Base-by-base conservation (phyloP, 2,797 vertebrate species). In the Acanthis flammea region DNA sequence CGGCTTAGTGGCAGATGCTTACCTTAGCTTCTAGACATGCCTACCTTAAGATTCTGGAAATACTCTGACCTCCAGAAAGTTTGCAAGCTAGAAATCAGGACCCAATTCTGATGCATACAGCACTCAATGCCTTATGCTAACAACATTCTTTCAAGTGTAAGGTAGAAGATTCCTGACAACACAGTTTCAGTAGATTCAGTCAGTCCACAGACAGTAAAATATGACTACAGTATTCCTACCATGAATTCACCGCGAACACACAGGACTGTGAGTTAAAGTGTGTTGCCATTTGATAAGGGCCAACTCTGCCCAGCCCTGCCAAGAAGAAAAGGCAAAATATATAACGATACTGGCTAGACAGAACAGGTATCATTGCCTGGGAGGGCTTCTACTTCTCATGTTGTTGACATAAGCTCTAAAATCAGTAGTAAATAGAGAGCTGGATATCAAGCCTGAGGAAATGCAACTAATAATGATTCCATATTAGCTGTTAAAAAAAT, bases 371-470 rank as follows among this genome's bases (percentile, higher is more conserved):
- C 86, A 24, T n/a, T 79, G 53, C 60, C 60, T 89, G 19, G 13
- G 10, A 95, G 57, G 85, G 14, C 53, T 91, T 79, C 57, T 50
- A 31, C 54, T 79, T 89, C 67, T 93, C 42, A 6, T 37, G 16
- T 80, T 91, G 86, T 74, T 62, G 76, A 84, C 28, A 37, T 44
- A 67, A 91, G 23, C 45, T 71, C 61, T 68, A 83, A 79, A 91
- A 74, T 83, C 65, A 70, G 37, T 60, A n/a, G 94, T 74, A 95
- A 86, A 90, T 65, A 79, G 48, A 89, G 42, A 92, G 63, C 19
- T 82, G 53, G 30, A 51, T 83, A 94, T 47, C 53, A 87, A 91
- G 81, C 68, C 92, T 77, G 61, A 91, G 84, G 81, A 95, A 92
- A 91, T 42, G 54, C 67, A 92, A 81, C 44, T 81, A 86, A 88